Evolutionary conservation across 2,797 vertebrate genomes (phyloP), one percentile per base, ranked within the genome.

Genomic region (Microctenopoma lineatum): DNA sequence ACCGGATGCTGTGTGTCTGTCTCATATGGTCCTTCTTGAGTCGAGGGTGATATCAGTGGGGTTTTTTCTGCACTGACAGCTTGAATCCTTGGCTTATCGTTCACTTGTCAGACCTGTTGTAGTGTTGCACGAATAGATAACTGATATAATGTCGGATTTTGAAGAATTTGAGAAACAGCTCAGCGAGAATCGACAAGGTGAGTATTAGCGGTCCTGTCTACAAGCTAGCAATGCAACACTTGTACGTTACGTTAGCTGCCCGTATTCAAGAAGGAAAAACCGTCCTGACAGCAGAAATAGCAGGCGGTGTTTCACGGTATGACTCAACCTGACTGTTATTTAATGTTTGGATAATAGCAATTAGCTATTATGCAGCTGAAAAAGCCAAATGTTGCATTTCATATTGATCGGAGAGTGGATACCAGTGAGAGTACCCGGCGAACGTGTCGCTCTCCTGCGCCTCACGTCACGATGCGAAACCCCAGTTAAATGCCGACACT

Each of bases 141-240:
- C 44, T 12, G 27, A 1, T 1, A 56, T 0, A 7, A 93, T 93
- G 92, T 92, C 92, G 21, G 93, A 94, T 70, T 94, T 94, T 61
- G 93, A 93, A 53, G 93, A 94, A 89, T 94, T 94, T 69, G 93
- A 94, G 83, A 94, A 93, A 26, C 93, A 94, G 76, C 86, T 94
- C 55, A 92, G 87, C 64, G 91, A 93, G 66, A 94, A 94, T 45
- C 90, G 91, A 27, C 93, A 93, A 84, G 93, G 93, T 94, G 59
- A 85, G 82, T 21, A 16, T 41, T 0, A 5, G 25, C 38, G 42
- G 16, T 76, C 48, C 25, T 16, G 57, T 64, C 44, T 10, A 15
- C 41, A 46, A 59, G 85, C 82, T 86, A 83, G 76, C 81, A 51
- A 3, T 16, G 60, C 51, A 21, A 9, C 65, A 70, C 39, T 16